phyloP scores from a whole-genome alignment of 2,113 vertebrate genomes.

The Neogale vison region DNA sequence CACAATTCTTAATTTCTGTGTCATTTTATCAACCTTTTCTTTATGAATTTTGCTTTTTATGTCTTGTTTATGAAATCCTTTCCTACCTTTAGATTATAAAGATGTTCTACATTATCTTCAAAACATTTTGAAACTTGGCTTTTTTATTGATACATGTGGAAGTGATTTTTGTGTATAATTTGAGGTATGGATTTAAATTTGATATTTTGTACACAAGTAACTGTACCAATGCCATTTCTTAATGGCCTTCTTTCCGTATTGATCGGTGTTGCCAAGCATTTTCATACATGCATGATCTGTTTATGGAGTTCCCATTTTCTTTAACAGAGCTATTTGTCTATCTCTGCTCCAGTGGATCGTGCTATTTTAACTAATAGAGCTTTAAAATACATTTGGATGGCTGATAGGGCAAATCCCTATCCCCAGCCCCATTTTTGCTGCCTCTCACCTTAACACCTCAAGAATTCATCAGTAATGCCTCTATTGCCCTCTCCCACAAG shows the following conservation, averaged over 20 bases:
- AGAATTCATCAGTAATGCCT: neutral
- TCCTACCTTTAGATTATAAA: neutral
- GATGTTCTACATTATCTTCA: neutral
- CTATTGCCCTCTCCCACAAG: neutral
- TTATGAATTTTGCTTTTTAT: neutral
- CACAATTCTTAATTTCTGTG: neutral
- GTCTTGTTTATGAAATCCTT: neutral
- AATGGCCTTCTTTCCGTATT: neutral
- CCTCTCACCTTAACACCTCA: neutral
- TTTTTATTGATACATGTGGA: neutral
- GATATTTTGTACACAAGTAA: neutral
- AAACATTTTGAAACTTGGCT: neutral
- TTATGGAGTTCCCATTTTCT: neutral
- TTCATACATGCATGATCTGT: neutral
- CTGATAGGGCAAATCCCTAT: neutral
- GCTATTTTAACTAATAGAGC: neutral
- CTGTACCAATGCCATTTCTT: neutral
- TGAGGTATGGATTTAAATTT: neutral
- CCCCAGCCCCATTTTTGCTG: neutral
- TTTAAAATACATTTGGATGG: constrained; percentile 18
- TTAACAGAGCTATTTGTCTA: neutral
- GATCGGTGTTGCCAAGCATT: neutral
- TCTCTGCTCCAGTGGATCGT: neutral
- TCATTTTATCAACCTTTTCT: neutral
- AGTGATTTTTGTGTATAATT: neutral